phyloP scores from a whole-genome alignment of 2,113 vertebrate species.

The Pterocles gutturalis region DNA sequence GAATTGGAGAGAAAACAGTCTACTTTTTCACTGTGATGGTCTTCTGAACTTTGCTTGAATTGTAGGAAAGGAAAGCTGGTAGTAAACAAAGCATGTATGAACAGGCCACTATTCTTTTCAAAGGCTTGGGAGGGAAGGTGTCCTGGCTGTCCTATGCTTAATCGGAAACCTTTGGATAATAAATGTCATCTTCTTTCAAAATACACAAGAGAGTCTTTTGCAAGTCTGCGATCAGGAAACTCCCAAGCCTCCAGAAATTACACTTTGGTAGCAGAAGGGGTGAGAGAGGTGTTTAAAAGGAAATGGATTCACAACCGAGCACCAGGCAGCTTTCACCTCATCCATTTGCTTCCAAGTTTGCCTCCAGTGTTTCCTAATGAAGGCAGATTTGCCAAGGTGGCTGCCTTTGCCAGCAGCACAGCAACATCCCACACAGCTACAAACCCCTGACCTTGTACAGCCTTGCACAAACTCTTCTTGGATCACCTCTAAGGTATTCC shows the following conservation, averaged over 20 bases:
- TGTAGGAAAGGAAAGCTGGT: not conserved
- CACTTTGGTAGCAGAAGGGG: not conserved
- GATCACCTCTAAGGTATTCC: slow-evolving; percentile 11
- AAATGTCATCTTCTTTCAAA: not conserved
- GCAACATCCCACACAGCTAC: not conserved
- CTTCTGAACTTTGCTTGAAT: not conserved
- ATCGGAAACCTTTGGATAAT: not conserved
- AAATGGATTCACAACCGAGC: not conserved
- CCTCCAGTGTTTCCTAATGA: not conserved
- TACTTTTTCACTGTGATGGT: not conserved
- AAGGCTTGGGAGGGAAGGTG: not conserved
- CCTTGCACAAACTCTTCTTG: slow-evolving; percentile 3
- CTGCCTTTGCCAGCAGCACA: not conserved
- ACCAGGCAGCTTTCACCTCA: not conserved
- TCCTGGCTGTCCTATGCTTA: not conserved
- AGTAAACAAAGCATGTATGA: not conserved
- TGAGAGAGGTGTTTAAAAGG: not conserved
- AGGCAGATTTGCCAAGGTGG: not conserved
- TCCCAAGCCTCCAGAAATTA: not conserved
- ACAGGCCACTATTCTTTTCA: not conserved
- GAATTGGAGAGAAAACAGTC: not conserved
- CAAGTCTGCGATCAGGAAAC: not conserved
- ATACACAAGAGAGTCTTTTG: not conserved
- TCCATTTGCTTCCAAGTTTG: not conserved
- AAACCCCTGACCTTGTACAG: not conserved